These are phyloP conservation scores for Malurus cyaneus DNA, from an alignment of 2,113 vertebrate species.

Conservation along the genomic window DNA sequence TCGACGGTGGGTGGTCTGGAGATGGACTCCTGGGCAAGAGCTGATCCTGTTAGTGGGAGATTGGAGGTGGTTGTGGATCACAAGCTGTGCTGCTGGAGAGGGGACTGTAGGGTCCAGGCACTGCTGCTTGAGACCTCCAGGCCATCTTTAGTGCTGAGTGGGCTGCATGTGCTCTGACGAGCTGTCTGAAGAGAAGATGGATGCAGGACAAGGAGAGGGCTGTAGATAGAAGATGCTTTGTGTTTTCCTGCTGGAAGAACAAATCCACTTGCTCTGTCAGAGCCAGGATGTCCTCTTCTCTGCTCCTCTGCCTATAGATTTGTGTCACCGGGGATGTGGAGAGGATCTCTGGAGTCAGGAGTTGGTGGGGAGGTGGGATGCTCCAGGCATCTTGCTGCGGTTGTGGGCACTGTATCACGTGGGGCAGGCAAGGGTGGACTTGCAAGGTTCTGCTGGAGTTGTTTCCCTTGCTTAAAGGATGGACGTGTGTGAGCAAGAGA, in stretches of 20 bases:
- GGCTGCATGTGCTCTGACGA: not conserved
- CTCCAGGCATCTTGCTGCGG: not conserved
- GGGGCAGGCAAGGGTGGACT: rapidly evolving
- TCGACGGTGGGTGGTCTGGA: not conserved
- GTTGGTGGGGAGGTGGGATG: not conserved
- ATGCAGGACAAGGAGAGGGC: not conserved
- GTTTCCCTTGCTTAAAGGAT: not conserved
- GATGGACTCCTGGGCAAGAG: not conserved
- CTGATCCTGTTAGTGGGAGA: not conserved
- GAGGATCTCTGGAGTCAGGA: not conserved
- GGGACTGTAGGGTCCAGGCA: not conserved
- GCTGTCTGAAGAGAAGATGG: not conserved
- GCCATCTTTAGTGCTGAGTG: not conserved
- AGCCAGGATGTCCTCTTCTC: not conserved
- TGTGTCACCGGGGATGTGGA: not conserved
- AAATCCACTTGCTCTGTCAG: not conserved
- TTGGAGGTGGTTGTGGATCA: not conserved
- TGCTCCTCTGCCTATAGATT: not conserved
- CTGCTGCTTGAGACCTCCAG: not conserved
- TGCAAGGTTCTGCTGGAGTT: not conserved
- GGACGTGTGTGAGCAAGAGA: not conserved
- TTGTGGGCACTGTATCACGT: rapidly evolving
- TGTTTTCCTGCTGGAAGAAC: not conserved
- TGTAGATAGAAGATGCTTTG: not conserved
- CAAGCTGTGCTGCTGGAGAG: not conserved